Conservation (phyloP, 2,113 vertebrate species). For the Plecotus auritus region DNA sequence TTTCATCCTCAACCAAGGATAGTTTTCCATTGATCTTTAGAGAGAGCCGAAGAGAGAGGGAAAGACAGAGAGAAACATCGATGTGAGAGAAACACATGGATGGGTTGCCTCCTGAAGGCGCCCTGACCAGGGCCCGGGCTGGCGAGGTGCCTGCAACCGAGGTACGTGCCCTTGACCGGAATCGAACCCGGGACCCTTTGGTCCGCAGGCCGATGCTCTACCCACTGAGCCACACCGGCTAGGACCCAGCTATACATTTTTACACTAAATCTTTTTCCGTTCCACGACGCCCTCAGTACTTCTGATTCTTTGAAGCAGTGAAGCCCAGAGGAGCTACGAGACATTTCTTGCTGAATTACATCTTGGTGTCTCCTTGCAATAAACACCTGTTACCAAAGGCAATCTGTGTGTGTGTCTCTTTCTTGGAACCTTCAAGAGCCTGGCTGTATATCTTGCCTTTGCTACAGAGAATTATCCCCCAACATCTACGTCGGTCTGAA, state of each 20-base stretch:
- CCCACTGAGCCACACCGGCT: not conserved
- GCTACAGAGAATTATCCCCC: constrained; percentile 31
- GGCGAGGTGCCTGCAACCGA: too few species aligned
- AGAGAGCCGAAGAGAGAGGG: too few species aligned
- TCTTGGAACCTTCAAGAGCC: constrained; percentile 20
- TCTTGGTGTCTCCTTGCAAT: not conserved
- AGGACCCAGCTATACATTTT: not conserved
- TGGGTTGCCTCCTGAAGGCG: too few species aligned
- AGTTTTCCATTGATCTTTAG: too few species aligned
- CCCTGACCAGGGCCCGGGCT: too few species aligned
- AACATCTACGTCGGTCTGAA: not conserved
- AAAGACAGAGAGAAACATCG: too few species aligned
- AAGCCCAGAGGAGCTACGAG: not conserved
- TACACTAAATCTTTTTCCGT: not conserved
- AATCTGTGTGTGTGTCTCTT: not conserved
- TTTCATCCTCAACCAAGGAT: too few species aligned
- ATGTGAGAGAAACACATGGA: too few species aligned
- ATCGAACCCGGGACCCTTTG: too few species aligned
- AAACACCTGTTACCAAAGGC: constrained; percentile 45
- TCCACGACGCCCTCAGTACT: not conserved
- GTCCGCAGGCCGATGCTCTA: too few species aligned
- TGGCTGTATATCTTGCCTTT: not conserved
- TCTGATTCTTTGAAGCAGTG: not conserved
- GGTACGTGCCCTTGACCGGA: too few species aligned
- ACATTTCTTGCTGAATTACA: constrained; percentile 6